Percentiles rank a stretch among this genome's conserved stretches.
Conservation (phyloP, 2,888 invertebrate species). For the Emmelina monodactyla region DNA sequence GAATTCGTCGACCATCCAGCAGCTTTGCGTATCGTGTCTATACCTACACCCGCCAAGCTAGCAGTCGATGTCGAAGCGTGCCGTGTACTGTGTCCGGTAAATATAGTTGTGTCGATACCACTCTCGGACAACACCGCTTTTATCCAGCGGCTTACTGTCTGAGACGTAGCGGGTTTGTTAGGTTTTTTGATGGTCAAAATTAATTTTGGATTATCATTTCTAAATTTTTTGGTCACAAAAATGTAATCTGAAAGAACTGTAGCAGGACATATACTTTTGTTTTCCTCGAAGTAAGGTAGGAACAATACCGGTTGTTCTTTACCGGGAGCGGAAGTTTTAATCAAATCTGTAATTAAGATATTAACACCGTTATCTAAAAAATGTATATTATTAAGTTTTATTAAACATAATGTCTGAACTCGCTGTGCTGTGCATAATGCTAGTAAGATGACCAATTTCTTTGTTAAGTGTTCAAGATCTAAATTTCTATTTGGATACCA, state of each 20-base stretch:
- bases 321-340: not conserved
- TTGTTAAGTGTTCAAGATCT: not conserved
- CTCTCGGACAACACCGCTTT: not conserved
- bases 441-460: too few relatives aligned
- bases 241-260: not conserved
- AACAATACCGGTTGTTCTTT: not conserved
- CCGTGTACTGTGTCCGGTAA: not conserved
- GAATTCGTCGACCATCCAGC: not conserved
- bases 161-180: too few relatives aligned
- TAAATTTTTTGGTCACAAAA: not conserved
- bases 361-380: not conserved
- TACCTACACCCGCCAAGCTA: not conserved
- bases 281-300: too few relatives aligned
- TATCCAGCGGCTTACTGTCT: too few relatives aligned
- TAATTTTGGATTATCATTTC: not conserved
- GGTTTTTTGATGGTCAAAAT: not conserved
- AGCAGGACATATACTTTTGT: too few relatives aligned
- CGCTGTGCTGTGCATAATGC: too few relatives aligned
- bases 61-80: not conserved
- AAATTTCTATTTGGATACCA: too few relatives aligned
- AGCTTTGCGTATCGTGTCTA: not conserved
- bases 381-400: not conserved
- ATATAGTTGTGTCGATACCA: not conserved
- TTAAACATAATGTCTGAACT: not conserved
- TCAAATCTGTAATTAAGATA: not conserved